Conservation (phyloP, 2,888 invertebrate species). For the Minunthozetes semirufus region DNA sequence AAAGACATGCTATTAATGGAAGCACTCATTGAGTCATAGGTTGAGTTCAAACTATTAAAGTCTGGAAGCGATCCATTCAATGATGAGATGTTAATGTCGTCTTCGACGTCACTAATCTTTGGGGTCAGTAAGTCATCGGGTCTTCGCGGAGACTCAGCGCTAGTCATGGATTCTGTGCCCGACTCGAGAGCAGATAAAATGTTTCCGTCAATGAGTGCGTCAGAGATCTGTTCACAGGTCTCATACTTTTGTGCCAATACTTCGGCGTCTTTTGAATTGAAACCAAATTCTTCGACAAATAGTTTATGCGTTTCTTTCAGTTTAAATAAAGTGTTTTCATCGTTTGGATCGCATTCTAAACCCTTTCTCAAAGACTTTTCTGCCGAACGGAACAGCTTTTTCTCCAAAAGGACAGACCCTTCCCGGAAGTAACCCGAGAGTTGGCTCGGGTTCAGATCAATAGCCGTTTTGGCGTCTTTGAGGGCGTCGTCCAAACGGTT, state of each 20-base stretch:
- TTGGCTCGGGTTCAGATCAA: background rate
- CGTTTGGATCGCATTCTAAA: background rate
- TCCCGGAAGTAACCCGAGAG: background rate
- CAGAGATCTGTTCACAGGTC: background rate
- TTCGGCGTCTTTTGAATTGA: background rate
- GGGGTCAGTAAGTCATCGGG: background rate
- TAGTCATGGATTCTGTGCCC: background rate
- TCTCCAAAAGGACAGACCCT: background rate
- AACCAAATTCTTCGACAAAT: constrained; percentile 8
- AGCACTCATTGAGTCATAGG: too few relatives aligned
- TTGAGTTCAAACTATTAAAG: too few relatives aligned
- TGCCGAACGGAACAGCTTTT: background rate
- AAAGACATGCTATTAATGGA: too few relatives aligned
- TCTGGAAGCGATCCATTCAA: background rate
- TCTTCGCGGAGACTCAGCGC: background rate
- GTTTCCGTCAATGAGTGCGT: background rate
- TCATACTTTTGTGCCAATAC: background rate
- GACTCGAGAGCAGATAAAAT: background rate
- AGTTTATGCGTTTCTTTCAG: background rate
- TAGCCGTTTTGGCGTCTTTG: background rate
- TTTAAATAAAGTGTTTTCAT: background rate
- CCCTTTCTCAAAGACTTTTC: background rate
- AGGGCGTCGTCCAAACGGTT: background rate
- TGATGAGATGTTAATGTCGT: background rate
- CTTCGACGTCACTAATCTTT: background rate